Evolutionary conservation across 2,113 vertebrate species (phyloP), one percentile per base, ranked within the genome.

Genomic region (Callopanchax toddi): DNA sequence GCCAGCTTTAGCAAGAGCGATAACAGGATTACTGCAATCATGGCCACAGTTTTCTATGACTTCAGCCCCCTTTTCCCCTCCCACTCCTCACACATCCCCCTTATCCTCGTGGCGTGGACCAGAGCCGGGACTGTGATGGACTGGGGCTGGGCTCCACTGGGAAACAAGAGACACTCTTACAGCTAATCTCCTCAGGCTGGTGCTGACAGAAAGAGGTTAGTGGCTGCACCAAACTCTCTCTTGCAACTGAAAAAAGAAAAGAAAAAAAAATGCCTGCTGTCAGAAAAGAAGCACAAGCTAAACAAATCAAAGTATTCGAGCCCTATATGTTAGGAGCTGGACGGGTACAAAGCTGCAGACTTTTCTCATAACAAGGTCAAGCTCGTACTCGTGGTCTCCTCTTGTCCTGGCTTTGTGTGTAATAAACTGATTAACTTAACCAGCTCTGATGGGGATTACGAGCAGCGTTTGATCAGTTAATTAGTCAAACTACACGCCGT

Each of bases 1-100:
- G 82, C 80, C 86, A 85, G 91, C 90, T 92, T 92, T 89, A 91
- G 90, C 81, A 86, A 73, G 80, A 87, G 74, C 90, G 91, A 92
- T 93, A 93, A 93, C 91, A 72, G 92, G 92, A 93, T 93, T 93
- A 93, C 78, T 49, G 88, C 87, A 88, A 89, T 89, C 86, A 87
- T 57, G 75, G 89, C 82, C 78, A 83, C 74, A 85, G 80, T 87
- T 88, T 86, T 85, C 68, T 69, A 85, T 80, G 79, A 86, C 77
- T 82, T 82, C 77, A 82, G 69, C 73, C 76, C 60, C 68, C 64
- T 76, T n/a, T 67, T 77, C 65, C 60, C 57, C 57, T 44, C 29
- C 70, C 20, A 17, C 54, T 53, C 50, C 52, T 54, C 45, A 34
- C 57, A 74, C 70, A 56, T 49, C 54, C 49, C 26, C 79, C 70